Conservation (phyloP, 2,113 vertebrate genomes). For the Barnardius zonarius region DNA sequence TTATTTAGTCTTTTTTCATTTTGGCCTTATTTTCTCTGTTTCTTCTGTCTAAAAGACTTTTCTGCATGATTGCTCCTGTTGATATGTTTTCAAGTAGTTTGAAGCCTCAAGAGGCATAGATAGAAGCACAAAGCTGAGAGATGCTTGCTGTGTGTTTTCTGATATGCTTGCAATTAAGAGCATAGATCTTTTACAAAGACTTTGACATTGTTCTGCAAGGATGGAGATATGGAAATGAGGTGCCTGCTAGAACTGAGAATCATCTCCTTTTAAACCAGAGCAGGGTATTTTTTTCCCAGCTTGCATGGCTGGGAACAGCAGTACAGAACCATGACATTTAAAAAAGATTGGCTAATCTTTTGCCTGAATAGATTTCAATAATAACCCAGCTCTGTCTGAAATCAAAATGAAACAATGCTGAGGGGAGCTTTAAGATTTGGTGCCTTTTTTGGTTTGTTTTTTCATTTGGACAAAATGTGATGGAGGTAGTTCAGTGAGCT, state of each 20-base stretch:
- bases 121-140: background rate
- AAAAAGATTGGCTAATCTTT: background rate
- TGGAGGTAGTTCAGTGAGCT: background rate
- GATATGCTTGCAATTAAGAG: background rate
- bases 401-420: background rate
- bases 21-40: background rate
- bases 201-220: background rate
- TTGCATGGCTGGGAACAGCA: background rate
- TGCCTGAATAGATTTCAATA: background rate
- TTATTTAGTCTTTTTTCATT: background rate
- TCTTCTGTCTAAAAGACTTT: background rate
- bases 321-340: background rate
- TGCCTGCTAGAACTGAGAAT: background rate
- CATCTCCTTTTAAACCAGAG: background rate
- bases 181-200: background rate
- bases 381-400: background rate
- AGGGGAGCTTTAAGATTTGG: background rate
- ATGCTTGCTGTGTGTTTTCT: background rate
- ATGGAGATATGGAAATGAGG: background rate
- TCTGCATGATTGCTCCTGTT: background rate
- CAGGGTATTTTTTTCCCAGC: background rate
- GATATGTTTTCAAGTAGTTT: background rate
- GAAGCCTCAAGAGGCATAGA: background rate
- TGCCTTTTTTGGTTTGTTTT: background rate
- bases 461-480: background rate